These are phyloP conservation scores for Antrozous pallidus DNA, from an alignment of 2,797 vertebrate genomes.

Conservation along the genomic window DNA sequence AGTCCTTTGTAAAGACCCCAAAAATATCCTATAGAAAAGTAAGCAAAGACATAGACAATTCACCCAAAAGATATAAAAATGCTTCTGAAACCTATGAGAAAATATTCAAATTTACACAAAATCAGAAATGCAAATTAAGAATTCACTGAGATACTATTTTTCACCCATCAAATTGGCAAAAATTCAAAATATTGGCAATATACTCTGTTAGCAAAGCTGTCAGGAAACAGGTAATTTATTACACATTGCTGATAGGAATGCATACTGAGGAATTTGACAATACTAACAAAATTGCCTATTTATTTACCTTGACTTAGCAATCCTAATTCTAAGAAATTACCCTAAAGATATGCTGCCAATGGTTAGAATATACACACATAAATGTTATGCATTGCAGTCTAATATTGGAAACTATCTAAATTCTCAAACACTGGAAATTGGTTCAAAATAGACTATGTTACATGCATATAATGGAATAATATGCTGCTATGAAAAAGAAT, in stretches of 20 bases:
- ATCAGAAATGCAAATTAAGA: constrained; percentile 8
- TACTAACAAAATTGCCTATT: not conserved
- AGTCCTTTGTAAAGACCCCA: not conserved
- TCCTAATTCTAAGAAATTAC: not conserved
- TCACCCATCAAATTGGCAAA: not conserved
- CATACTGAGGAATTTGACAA: not conserved
- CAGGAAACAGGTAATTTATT: not conserved
- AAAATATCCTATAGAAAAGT: not conserved
- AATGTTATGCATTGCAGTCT: not conserved
- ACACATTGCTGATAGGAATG: not conserved
- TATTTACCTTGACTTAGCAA: not conserved
- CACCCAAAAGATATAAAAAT: not conserved
- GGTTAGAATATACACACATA: not conserved
- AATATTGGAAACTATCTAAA: not conserved
- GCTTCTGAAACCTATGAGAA: not conserved
- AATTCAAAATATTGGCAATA: not conserved
- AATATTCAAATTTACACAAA: not conserved
- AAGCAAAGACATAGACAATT: not conserved
- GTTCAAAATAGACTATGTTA: not conserved
- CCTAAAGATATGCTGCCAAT: not conserved
- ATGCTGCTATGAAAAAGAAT: not conserved
- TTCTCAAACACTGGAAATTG: not conserved
- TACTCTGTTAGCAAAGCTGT: not conserved
- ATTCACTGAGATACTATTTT: not conserved
- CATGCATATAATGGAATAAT: not conserved